Conservation (phyloP, 2,113 vertebrate genomes). For the Cynocephalus volans region DNA sequence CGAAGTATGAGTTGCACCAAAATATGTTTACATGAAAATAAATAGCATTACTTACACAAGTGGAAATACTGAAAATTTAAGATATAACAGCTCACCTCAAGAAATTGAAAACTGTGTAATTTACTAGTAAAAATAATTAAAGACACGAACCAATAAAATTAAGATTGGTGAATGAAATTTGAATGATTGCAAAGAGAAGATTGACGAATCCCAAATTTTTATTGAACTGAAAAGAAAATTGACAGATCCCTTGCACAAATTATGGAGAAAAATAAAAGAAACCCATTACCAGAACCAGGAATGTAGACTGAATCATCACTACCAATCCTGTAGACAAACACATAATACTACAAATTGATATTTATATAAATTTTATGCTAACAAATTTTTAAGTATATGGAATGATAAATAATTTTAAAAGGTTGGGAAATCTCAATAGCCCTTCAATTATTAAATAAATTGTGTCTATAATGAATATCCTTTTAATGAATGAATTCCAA, state of each 20-base stretch:
- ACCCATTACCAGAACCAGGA: neutral
- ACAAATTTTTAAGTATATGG: constrained; percentile 17
- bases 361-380: neutral
- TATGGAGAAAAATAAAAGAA: neutral
- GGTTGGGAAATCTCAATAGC: neutral
- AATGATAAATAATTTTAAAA: neutral
- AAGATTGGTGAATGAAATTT: neutral
- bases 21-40: neutral
- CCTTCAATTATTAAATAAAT: neutral
- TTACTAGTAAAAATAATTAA: neutral
- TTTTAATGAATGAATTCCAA: neutral
- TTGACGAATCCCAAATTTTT: neutral
- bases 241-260: neutral
- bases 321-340: neutral
- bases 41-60: neutral
- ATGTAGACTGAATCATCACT: neutral
- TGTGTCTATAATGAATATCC: neutral
- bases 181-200: neutral
- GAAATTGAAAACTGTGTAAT: neutral
- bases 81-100: neutral
- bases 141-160: constrained; percentile 14
- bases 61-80: neutral
- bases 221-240: neutral
- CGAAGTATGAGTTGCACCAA: neutral
- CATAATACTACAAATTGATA: neutral